A percentile compares a stretch with the other conserved stretches of the same genome.
phyloP scores from a whole-genome alignment of 2,797 vertebrate genomes.

The Hapalemur alaotrensis region DNA sequence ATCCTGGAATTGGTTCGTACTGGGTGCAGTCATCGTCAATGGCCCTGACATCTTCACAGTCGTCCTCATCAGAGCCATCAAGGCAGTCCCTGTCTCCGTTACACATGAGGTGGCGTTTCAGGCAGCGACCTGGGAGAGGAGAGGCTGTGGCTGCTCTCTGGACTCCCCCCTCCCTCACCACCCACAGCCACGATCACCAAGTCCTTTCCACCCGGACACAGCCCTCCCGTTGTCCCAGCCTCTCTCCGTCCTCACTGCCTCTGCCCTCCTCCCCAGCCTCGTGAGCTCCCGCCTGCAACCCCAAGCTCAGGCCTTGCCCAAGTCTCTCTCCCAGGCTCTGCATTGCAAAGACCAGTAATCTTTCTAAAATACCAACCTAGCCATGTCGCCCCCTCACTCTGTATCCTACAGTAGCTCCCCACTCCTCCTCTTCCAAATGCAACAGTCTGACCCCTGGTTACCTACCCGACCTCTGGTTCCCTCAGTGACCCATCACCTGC shows the following conservation, averaged over 20 bases:
- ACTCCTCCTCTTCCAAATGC: neutral
- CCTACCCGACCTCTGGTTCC: neutral
- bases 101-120: conserved; percentile 89
- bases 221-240: neutral
- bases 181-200: rapidly evolving
- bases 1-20: conserved; percentile 89
- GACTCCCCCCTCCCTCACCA: neutral
- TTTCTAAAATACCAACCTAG: neutral
- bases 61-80: conserved; percentile 89
- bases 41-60: conserved; percentile 81
- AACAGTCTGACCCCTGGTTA: neutral
- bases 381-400: neutral
- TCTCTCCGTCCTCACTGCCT: neutral
- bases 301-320: neutral
- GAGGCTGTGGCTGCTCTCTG: neutral
- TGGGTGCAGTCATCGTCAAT: conserved; percentile 85
- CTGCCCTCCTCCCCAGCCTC: neutral
- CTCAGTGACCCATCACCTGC: neutral
- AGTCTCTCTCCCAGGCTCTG: neutral
- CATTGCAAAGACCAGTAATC: neutral
- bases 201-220: neutral
- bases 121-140: conserved; percentile 90
- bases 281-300: neutral
- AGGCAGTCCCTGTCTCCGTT: conserved; percentile 92
- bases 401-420: neutral